A percentile compares a stretch with the other conserved stretches of the same genome.
These are phyloP conservation scores for Phylloscopus collybita DNA, from an alignment of 2,797 vertebrate genomes.

Conservation along the genomic window DNA sequence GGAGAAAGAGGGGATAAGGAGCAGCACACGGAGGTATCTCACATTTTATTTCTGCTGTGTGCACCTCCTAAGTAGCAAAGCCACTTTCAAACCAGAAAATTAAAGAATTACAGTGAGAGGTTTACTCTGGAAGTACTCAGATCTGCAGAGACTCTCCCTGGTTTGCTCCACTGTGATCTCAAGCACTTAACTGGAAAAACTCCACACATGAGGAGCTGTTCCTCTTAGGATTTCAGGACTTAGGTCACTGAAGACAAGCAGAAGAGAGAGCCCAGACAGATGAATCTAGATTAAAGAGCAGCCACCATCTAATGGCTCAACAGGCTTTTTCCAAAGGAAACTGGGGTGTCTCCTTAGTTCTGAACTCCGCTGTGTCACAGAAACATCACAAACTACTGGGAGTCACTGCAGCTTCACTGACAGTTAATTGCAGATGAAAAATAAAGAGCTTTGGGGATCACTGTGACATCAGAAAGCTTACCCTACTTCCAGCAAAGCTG, in stretches of 20 bases:
- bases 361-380: background rate
- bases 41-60: background rate
- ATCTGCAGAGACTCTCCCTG: background rate
- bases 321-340: background rate
- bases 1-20: background rate
- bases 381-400: background rate
- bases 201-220: background rate
- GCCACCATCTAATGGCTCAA: background rate
- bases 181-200: background rate
- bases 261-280: background rate
- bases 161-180: background rate
- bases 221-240: background rate
- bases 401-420: background rate
- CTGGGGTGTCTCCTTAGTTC: background rate
- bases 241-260: background rate
- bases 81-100: background rate
- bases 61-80: background rate
- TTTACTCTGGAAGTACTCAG: background rate
- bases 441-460: background rate
- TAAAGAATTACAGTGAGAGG: background rate
- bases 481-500: background rate
- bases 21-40: background rate
- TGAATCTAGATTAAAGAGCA: background rate
- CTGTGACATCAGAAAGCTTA: background rate
- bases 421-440: background rate